Evolutionary conservation across 2,888 invertebrate species (phyloP).

Genomic region (Alloplasta piceator): DNA sequence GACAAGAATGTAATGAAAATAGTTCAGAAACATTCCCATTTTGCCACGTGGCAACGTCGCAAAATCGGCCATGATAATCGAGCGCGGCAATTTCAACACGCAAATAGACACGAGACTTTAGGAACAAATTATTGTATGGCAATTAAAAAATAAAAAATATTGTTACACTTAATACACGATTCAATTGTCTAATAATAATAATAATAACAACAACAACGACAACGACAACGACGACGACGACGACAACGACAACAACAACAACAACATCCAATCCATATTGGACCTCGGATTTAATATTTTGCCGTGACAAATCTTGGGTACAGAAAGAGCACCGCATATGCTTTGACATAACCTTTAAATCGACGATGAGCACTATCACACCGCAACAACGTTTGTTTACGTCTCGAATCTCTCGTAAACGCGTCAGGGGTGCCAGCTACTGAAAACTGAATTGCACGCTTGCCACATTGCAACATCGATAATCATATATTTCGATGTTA

Average conservation of each 20-base stretch:
- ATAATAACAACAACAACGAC: too few species aligned
- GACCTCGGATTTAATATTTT: constrained; percentile 47
- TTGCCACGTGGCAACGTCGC: constrained; percentile 30
- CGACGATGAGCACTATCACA: constrained; percentile 24
- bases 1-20: constrained; percentile 38
- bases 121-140: neutral
- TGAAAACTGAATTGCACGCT: constrained; percentile 34
- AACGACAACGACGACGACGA: too few species aligned
- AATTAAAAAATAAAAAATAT: neutral
- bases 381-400: constrained; percentile 11
- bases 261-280: constrained; percentile 39
- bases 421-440: constrained; percentile 30
- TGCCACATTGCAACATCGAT: constrained; percentile 39
- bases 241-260: too few species aligned
- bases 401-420: constrained; percentile 8
- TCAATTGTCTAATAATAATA: too few species aligned
- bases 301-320: constrained; percentile 32
- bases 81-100: constrained; percentile 32
- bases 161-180: too few species aligned
- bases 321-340: constrained; percentile 47
- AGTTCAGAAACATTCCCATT: constrained; percentile 11
- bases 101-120: constrained; percentile 2
- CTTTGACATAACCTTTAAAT: constrained; percentile 32
- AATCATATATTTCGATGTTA: constrained; percentile 31
- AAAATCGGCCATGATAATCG: constrained; percentile 23